Conservation (phyloP, 2,888 invertebrate species). For the Rhimphoctona megacephalus region DNA sequence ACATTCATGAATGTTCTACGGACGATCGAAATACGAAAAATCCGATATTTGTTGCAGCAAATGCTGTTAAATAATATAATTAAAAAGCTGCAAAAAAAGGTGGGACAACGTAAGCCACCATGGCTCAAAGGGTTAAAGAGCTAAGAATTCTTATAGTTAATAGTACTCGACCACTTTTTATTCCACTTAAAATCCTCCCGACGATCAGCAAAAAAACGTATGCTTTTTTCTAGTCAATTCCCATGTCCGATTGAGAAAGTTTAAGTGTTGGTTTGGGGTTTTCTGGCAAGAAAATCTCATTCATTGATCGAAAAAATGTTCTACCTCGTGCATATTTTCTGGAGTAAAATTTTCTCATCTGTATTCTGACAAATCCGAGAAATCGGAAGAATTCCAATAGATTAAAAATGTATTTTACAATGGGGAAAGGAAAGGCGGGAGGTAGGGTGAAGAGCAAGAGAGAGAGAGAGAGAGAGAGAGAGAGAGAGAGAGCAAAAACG, state of each 20-base stretch:
- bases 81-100: no score
- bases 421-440: neutral
- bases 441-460: slow-evolving; percentile 5
- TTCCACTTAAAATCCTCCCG: neutral
- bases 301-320: neutral
- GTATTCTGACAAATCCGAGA: neutral
- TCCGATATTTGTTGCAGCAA: no score
- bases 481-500: neutral
- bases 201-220: neutral
- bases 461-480: slow-evolving; percentile 22
- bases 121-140: no score
- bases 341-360: neutral
- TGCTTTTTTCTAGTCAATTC: neutral
- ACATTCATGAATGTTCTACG: no score
- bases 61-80: no score
- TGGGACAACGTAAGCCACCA: no score
- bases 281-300: neutral
- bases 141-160: neutral
- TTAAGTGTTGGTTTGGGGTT: neutral
- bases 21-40: no score
- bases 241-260: neutral
- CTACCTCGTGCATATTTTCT: neutral
- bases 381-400: slow-evolving; percentile 7
- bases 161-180: neutral
- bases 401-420: neutral